phyloP scores from a whole-genome alignment of 2,113 vertebrate genomes.

The Upupa epops region DNA sequence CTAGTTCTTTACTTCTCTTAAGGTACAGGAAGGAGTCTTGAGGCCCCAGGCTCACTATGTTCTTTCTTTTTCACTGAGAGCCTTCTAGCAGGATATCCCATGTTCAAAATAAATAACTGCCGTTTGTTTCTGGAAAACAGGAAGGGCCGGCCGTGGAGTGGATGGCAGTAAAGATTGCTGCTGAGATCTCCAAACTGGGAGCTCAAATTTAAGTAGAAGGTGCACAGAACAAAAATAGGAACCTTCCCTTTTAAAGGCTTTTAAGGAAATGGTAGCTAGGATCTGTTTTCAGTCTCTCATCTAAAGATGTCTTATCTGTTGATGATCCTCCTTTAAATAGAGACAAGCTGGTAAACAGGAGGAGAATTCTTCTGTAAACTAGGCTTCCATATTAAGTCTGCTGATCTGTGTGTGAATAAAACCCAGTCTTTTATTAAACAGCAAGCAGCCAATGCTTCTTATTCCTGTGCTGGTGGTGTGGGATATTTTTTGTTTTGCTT shows the following conservation, averaged over 20 bases:
- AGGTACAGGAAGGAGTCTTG: conserved; percentile 44
- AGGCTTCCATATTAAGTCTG: neutral
- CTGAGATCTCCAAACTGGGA: conserved; percentile 26
- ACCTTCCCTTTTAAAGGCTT: neutral
- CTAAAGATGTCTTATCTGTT: neutral
- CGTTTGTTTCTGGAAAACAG: conserved; percentile 64
- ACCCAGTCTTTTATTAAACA: neutral
- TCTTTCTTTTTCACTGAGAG: conserved; percentile 36
- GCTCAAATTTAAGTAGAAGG: conserved; percentile 24
- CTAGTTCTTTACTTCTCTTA: conserved; percentile 24
- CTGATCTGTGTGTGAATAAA: neutral
- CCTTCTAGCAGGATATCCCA: conserved; percentile 65
- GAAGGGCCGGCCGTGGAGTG: conserved; percentile 49
- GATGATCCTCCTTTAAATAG: neutral
- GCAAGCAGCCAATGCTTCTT: neutral
- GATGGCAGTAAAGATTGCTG: conserved; percentile 50
- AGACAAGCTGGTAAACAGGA: neutral
- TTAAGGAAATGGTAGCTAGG: neutral
- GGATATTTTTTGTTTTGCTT: neutral
- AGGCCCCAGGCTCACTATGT: conserved; percentile 15
- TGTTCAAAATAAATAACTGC: conserved; percentile 48
- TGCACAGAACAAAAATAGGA: neutral
- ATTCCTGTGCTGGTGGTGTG: neutral
- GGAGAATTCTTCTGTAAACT: neutral
- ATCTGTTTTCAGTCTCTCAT: conserved; percentile 7